Conservation (phyloP, 2,797 vertebrate species). For the Phrynocephalus guinanensis region DNA sequence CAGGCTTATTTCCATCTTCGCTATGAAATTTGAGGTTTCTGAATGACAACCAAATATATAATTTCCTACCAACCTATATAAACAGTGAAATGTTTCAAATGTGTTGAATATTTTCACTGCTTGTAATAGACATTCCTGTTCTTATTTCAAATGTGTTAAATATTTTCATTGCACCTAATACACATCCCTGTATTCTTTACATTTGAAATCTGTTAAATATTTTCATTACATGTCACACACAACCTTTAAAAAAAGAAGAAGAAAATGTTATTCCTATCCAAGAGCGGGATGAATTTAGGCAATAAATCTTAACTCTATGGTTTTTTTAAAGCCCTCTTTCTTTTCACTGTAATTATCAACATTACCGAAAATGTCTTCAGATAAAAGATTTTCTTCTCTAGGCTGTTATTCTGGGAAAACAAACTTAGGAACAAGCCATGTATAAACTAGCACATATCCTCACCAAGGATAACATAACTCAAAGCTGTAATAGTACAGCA, state of each 20-base stretch:
- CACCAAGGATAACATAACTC: constrained; percentile 2
- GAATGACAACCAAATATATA: constrained; percentile 13
- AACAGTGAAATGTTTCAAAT: background rate
- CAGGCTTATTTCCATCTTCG: background rate
- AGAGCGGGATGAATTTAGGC: background rate
- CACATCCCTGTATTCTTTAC: constrained; percentile 1
- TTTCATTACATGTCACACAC: background rate
- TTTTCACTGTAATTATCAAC: constrained; percentile 12
- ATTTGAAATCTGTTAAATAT: background rate
- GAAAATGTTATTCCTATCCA: background rate
- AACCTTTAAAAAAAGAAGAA: too few relatives aligned
- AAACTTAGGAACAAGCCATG: background rate
- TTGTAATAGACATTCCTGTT: background rate
- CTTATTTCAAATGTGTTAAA: background rate
- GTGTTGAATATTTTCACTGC: constrained; percentile 24
- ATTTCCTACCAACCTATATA: constrained; percentile 9
- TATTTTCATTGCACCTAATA: constrained; percentile 10
- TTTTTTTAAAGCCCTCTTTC: background rate
- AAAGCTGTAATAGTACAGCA: constrained; percentile 49
- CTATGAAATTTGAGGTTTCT: background rate
- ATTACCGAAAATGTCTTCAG: background rate
- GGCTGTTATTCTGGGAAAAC: background rate
- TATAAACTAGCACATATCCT: background rate
- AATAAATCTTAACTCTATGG: constrained; percentile 7
- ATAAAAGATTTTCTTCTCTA: constrained; percentile 12